Conservation (phyloP, 2,797 vertebrate genomes). For the Oryzias dopingdopingensis region DNA sequence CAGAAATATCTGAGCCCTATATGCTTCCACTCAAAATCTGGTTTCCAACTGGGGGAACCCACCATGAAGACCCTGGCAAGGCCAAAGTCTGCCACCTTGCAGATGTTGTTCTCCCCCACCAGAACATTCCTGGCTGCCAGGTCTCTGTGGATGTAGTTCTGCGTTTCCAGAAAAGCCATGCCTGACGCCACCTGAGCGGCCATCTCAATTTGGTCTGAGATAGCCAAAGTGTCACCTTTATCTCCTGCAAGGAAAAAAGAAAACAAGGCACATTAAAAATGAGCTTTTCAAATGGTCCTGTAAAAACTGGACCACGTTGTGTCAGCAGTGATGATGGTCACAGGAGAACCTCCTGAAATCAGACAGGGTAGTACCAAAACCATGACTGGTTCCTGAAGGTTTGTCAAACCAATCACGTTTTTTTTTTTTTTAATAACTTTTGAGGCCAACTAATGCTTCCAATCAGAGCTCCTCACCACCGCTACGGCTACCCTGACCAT, state of each 20-base stretch:
- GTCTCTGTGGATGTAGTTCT: conserved; percentile 96
- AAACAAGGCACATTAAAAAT: not conserved
- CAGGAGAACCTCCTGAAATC: too few species aligned
- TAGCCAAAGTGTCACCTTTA: conserved; percentile 73
- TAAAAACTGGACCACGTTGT: too few species aligned
- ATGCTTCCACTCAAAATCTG: too few species aligned
- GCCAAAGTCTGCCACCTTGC: conserved; percentile 97
- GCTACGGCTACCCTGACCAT: too few species aligned
- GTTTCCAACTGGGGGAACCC: conserved; percentile 8
- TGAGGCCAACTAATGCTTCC: too few species aligned
- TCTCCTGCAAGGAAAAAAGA: conserved; percentile 73
- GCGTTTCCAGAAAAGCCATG: conserved; percentile 92
- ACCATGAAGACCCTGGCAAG: conserved; percentile 94
- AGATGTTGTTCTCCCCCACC: conserved; percentile 91
- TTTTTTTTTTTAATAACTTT: too few species aligned
- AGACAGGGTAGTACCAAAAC: too few species aligned
- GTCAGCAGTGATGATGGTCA: too few species aligned
- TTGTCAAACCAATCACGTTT: too few species aligned
- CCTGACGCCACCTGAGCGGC: conserved; percentile 91
- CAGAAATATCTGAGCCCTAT: too few species aligned
- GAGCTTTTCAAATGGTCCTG: not conserved
- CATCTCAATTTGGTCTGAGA: conserved; percentile 88
- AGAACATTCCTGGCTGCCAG: conserved; percentile 95
- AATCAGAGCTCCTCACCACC: too few species aligned
- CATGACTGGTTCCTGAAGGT: too few species aligned